These are phyloP conservation scores for Orgyia antiqua DNA, from an alignment of 2,888 invertebrate species.

Conservation along the genomic window DNA sequence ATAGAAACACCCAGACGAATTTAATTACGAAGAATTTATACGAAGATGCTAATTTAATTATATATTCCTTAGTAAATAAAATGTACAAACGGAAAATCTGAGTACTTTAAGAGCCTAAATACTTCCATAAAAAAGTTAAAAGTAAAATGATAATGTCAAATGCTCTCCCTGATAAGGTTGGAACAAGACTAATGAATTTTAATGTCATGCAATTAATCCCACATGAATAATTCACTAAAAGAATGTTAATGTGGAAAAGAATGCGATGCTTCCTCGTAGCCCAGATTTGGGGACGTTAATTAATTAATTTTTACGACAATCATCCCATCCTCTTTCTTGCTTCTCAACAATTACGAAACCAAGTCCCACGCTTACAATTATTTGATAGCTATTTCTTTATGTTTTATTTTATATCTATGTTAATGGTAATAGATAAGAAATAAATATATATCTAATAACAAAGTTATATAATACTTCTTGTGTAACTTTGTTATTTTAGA, in stretches of 20 bases:
- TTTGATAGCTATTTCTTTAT: slow-evolving; percentile 3
- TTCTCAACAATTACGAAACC: slow-evolving; percentile 20
- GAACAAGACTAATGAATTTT: slow-evolving; percentile 60
- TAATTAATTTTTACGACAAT: slow-evolving; percentile 48
- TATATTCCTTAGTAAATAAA: too few species aligned
- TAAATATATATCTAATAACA: too few species aligned
- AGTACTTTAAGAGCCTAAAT: too few species aligned
- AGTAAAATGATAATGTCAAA: slow-evolving; percentile 26
- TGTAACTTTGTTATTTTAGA: too few species aligned
- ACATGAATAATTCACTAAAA: slow-evolving; percentile 69
- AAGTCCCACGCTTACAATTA: slow-evolving; percentile 9
- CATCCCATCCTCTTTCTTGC: slow-evolving; percentile 16
- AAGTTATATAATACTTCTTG: too few species aligned
- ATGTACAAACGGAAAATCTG: too few species aligned
- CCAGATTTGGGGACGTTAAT: slow-evolving; percentile 53
- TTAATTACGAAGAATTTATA: too few species aligned
- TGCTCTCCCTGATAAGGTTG: slow-evolving; percentile 28
- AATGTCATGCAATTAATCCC: slow-evolving; percentile 72
- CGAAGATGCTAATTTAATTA: too few species aligned
- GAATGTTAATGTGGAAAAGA: slow-evolving; percentile 63
- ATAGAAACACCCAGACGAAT: too few species aligned
- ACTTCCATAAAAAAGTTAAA: too few species aligned
- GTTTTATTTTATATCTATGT: slow-evolving; percentile 1
- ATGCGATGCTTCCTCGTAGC: slow-evolving; percentile 47
- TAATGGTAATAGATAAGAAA: background rate